Conservation (phyloP, 2,888 invertebrate genomes). For the Anorthoa munda region DNA sequence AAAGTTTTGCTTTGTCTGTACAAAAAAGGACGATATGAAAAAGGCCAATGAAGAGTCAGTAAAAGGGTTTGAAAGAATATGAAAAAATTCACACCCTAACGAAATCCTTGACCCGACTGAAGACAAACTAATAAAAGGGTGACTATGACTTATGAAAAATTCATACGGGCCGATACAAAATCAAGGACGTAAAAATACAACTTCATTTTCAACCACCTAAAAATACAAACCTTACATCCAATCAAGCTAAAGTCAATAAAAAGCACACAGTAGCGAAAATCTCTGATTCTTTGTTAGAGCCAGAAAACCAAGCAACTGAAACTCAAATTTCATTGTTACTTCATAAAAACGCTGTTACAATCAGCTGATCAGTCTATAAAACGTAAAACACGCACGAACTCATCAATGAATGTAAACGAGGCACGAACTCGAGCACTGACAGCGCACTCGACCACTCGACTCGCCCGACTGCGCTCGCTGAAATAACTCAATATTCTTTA, state of each 20-base stretch:
- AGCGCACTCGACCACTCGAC: conserved; percentile 36
- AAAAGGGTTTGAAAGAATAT: conserved; percentile 1
- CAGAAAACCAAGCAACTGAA: conserved; percentile 31
- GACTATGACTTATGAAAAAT: conserved; percentile 11
- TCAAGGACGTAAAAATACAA: background rate
- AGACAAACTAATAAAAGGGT: background rate
- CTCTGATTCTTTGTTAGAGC: conserved; percentile 14
- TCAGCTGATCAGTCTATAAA: conserved; percentile 43
- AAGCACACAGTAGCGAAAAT: conserved; percentile 13
- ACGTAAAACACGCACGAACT: conserved; percentile 50
- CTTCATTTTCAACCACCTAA: conserved; percentile 7
- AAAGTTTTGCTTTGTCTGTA: background rate
- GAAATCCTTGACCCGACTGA: background rate
- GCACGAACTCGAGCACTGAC: conserved; percentile 40
- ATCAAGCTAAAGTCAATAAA: conserved; percentile 39
- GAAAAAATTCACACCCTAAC: background rate
- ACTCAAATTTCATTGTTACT: conserved; percentile 18
- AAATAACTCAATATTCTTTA: conserved; percentile 63
- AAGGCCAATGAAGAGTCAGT: conserved; percentile 1
- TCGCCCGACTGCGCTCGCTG: conserved; percentile 28
- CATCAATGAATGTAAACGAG: conserved; percentile 55
- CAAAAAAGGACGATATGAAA: conserved; percentile 5
- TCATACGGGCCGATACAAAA: conserved; percentile 9
- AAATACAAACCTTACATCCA: conserved; percentile 21
- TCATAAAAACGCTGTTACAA: conserved; percentile 42